Conservation (phyloP, 2,797 vertebrate species). For the Atherinosoma microstoma region DNA sequence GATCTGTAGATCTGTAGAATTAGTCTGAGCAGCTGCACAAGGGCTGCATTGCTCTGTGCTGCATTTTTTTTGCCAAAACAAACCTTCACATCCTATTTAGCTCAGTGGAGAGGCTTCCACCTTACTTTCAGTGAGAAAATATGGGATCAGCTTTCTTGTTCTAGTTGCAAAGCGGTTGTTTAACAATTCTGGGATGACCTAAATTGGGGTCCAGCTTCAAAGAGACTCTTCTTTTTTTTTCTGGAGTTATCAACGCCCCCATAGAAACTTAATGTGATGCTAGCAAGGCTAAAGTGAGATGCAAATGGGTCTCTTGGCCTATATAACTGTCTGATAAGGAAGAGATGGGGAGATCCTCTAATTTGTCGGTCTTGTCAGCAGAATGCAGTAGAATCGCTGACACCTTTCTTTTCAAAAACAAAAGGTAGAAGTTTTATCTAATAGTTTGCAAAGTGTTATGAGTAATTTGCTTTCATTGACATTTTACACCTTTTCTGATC, state of each 20-base stretch:
- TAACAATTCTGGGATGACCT: conserved; percentile 70
- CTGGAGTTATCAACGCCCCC: conserved; percentile 56
- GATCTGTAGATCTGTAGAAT: conserved; percentile 43
- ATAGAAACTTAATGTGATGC: conserved; percentile 59
- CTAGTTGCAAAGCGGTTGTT: conserved; percentile 67
- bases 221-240: conserved; percentile 35
- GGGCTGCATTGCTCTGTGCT: conserved; percentile 20
- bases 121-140: conserved; percentile 30
- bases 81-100: conserved; percentile 58
- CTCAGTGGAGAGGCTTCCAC: conserved; percentile 42
- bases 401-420: conserved; percentile 39
- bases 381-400: conserved; percentile 67
- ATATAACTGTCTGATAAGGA: conserved; percentile 70
- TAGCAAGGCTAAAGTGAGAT: conserved; percentile 65
- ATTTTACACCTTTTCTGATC: conserved; percentile 13
- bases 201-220: conserved; percentile 75
- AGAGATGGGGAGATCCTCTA: conserved; percentile 71
- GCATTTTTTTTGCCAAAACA: conserved; percentile 25
- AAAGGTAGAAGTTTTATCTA: conserved; percentile 41
- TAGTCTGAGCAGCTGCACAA: conserved; percentile 38
- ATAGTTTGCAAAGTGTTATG: conserved; percentile 27
- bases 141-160: conserved; percentile 51
- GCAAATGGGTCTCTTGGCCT: conserved; percentile 81
- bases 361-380: conserved; percentile 71
- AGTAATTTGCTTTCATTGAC: conserved; percentile 42